Percentiles rank a stretch among this genome's conserved stretches.
Evolutionary conservation across 2,113 vertebrate species (phyloP).

Genomic region (Hiodon tergisus): DNA sequence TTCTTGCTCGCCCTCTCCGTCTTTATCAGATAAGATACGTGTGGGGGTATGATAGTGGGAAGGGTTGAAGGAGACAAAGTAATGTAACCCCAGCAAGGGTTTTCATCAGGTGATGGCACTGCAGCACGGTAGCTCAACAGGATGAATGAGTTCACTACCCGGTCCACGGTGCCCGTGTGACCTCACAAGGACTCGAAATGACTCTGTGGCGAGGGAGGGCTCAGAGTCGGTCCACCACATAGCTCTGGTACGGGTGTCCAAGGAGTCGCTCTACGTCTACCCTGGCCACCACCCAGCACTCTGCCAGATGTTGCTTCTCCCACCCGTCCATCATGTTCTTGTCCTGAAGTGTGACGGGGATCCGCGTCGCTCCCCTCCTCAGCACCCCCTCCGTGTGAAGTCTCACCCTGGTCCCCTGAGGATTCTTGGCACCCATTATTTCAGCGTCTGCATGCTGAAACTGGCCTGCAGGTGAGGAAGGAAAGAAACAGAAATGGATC

Average conservation of each 20-base stretch:
- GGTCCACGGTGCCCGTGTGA: too few relatives aligned
- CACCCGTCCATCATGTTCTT: conserved; percentile 65
- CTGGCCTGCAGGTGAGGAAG: conserved; percentile 55
- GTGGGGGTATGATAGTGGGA: too few relatives aligned
- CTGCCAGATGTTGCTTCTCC: conserved; percentile 48
- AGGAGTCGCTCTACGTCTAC: conserved; percentile 60
- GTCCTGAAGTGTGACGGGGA: conserved; percentile 59
- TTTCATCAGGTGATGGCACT: too few relatives aligned
- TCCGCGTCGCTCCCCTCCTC: conserved; percentile 42
- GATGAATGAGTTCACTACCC: too few relatives aligned
- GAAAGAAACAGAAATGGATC: background rate
- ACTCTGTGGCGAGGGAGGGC: background rate
- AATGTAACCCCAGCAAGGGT: too few relatives aligned
- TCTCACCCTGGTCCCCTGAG: conserved; percentile 18
- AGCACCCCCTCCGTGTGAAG: conserved; percentile 41
- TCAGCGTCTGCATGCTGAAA: conserved; percentile 63
- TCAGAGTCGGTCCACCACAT: conserved; percentile 54
- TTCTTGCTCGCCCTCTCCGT: background rate
- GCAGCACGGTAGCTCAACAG: too few relatives aligned
- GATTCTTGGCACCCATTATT: conserved; percentile 37
- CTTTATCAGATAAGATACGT: too few relatives aligned
- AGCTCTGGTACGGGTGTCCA: conserved; percentile 61
- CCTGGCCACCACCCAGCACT: conserved; percentile 71
- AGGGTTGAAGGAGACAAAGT: too few relatives aligned
- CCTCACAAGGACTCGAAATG: too few relatives aligned